Conservation (phyloP, 2,888 invertebrate species). For the Torymus texanus region DNA sequence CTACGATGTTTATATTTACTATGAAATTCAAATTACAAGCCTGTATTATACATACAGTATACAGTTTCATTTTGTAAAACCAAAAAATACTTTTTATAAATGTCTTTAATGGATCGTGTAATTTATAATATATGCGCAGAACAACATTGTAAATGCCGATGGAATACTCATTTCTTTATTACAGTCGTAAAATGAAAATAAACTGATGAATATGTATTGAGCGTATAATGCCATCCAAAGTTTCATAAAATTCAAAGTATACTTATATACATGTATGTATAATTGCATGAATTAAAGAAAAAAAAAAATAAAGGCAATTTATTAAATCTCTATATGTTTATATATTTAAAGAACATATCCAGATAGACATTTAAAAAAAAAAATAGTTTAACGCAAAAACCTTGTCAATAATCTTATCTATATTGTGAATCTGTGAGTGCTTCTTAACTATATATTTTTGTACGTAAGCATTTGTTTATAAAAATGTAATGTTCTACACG, state of each 20-base stretch:
- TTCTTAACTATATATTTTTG: slow-evolving; percentile 64
- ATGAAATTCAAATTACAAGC: slow-evolving; percentile 1
- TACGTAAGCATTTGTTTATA: slow-evolving; percentile 71
- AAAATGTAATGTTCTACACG: slow-evolving; percentile 57
- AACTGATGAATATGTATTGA: neutral
- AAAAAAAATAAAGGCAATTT: no score
- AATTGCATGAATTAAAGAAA: no score
- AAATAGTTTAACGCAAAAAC: slow-evolving; percentile 24
- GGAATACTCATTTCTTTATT: neutral
- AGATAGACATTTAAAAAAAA: slow-evolving; percentile 13
- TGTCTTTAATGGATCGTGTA: neutral
- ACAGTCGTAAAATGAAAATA: neutral
- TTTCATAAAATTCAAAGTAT: no score
- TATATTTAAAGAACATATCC: no score
- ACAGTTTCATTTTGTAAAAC: neutral
- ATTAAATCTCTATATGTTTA: no score
- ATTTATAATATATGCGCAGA: neutral
- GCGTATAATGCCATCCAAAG: no score
- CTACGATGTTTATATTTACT: neutral
- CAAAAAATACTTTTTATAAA: slow-evolving; percentile 24
- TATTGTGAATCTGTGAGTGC: slow-evolving; percentile 20
- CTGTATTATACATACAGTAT: neutral
- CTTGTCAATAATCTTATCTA: slow-evolving; percentile 8
- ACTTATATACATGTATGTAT: no score
- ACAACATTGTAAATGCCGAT: neutral